These are phyloP conservation scores for Lutjanus erythropterus DNA, from an alignment of 2,113 vertebrate species.

Conservation along the genomic window DNA sequence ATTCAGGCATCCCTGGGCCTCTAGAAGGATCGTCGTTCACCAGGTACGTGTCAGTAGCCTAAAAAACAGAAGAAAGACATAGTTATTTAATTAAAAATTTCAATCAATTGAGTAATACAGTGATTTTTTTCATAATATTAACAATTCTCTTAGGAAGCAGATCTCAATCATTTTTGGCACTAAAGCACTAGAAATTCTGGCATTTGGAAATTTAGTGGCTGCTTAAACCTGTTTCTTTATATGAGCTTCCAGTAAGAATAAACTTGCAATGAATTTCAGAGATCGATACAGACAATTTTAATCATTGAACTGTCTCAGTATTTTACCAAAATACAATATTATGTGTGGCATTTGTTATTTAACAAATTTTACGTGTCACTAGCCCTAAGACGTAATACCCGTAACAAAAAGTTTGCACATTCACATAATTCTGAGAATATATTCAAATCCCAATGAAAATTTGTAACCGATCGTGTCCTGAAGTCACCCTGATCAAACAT, in stretches of 20 bases:
- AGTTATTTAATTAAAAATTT: constrained; percentile 20
- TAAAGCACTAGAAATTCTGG: background rate
- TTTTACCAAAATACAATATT: background rate
- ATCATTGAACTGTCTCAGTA: background rate
- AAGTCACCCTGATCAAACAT: background rate
- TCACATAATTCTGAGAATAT: background rate
- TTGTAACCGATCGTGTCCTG: background rate
- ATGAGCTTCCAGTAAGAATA: background rate
- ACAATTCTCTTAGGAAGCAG: background rate
- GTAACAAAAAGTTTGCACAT: background rate
- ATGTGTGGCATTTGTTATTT: background rate
- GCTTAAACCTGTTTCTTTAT: constrained; percentile 3
- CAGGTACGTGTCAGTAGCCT: constrained; percentile 88
- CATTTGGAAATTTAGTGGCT: background rate
- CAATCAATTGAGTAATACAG: background rate
- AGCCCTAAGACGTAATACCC: background rate
- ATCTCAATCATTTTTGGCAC: background rate
- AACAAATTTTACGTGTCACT: background rate
- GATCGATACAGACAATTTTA: background rate
- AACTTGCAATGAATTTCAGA: background rate
- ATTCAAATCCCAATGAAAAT: background rate
- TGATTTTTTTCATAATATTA: background rate
- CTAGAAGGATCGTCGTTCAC: constrained; percentile 85
- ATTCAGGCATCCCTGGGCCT: constrained; percentile 87
- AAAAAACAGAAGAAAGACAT: constrained; percentile 56